These are phyloP conservation scores for Mohoua ochrocephala DNA, from an alignment of 2,113 vertebrate genomes.

Conservation along the genomic window DNA sequence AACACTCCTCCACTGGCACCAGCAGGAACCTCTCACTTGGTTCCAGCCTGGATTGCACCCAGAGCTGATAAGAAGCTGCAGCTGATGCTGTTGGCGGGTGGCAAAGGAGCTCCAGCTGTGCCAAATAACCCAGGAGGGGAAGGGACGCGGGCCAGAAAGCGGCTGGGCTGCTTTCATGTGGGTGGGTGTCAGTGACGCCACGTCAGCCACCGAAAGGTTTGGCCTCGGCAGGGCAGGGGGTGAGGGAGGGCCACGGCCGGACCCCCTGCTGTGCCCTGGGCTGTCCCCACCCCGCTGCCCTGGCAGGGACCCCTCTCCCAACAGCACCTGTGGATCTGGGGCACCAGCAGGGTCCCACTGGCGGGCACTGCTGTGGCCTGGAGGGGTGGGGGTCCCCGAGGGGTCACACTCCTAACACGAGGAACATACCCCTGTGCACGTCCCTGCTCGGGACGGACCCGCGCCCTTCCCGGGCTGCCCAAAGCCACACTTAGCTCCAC, in stretches of 20 bases:
- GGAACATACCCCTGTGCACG: accelerated
- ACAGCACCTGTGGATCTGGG: accelerated
- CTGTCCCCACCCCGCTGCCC: accelerated
- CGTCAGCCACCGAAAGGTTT: not conserved
- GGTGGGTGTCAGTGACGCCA: accelerated
- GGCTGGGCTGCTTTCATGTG: not conserved
- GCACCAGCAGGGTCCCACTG: accelerated
- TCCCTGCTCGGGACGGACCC: not conserved
- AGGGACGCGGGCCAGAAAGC: not conserved
- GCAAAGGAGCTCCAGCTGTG: slow-evolving; percentile 18
- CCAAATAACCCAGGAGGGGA: not conserved
- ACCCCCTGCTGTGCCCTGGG: not conserved
- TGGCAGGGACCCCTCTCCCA: accelerated
- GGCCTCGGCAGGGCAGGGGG: not conserved
- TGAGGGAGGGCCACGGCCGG: accelerated
- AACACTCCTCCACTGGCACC: not conserved
- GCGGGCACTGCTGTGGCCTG: accelerated
- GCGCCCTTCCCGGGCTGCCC: not conserved
- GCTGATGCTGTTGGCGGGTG: slow-evolving; percentile 42
- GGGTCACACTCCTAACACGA: not conserved
- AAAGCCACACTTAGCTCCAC: accelerated
- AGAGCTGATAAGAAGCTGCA: slow-evolving; percentile 47
- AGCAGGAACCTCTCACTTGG: not conserved
- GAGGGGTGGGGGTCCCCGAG: accelerated
- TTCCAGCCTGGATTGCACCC: not conserved